These are phyloP conservation scores for Tachina grossa DNA, from an alignment of 2,888 invertebrate genomes.

Conservation along the genomic window DNA sequence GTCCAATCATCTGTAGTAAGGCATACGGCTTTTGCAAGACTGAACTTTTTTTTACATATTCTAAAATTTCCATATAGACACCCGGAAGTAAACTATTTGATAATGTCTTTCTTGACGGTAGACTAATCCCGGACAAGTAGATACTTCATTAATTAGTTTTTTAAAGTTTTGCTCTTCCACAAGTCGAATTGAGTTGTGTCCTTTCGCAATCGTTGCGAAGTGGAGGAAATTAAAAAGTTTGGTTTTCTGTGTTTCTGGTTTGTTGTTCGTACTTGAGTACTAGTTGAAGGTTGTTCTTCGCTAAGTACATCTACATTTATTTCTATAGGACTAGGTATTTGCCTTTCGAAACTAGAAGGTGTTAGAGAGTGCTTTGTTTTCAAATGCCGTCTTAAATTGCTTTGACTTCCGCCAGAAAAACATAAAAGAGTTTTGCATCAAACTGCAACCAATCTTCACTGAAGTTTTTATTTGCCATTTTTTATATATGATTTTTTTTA, in stretches of 20 bases:
- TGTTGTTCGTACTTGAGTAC: background rate
- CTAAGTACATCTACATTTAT: background rate
- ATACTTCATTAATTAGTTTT: conserved; percentile 1
- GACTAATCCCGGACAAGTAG: background rate
- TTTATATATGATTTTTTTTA: background rate
- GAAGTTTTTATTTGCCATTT: background rate
- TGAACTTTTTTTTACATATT: background rate
- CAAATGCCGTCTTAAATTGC: conserved; percentile 32
- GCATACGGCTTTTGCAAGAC: conserved; percentile 26
- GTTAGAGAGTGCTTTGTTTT: conserved; percentile 17
- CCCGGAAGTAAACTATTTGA: background rate
- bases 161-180: conserved; percentile 9
- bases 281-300: background rate
- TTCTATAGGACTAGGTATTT: background rate
- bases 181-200: conserved; percentile 8
- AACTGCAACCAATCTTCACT: conserved; percentile 19
- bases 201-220: conserved; percentile 3
- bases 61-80: conserved; percentile 4
- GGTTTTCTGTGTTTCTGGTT: background rate
- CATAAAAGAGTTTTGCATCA: background rate
- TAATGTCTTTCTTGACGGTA: conserved; percentile 1
- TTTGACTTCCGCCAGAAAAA: background rate
- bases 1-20: conserved; percentile 55
- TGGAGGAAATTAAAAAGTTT: background rate
- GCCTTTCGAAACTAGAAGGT: background rate